Evolutionary conservation across 1,140 invertebrate species (phyloP).

Genomic region (Bombus impatiens): DNA sequence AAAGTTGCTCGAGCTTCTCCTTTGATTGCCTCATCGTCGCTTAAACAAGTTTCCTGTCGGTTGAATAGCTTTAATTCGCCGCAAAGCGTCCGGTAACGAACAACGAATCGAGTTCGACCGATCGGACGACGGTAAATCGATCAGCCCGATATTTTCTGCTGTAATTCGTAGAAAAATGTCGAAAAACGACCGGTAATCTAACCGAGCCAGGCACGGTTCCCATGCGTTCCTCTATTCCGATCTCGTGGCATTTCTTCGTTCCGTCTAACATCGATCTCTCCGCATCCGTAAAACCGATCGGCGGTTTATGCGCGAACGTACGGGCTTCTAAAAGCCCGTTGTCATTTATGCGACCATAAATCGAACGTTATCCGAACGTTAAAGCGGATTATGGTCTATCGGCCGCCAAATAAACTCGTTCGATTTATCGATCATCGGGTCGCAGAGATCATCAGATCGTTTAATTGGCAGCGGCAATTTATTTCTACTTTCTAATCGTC

Average conservation of each 20-base stretch:
- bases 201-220: neutral
- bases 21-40: neutral
- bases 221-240: neutral
- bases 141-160: neutral
- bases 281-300: neutral
- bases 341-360: slow-evolving; percentile 16
- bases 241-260: neutral
- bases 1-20: slow-evolving; percentile 7
- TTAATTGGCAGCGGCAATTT: slow-evolving; percentile 42
- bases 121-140: neutral
- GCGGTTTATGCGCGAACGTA: neutral
- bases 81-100: slow-evolving; percentile 1
- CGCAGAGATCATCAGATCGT: neutral
- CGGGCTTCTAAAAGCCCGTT: neutral
- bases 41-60: neutral
- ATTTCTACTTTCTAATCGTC: slow-evolving; percentile 41
- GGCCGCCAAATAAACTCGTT: slow-evolving; percentile 43
- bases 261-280: neutral
- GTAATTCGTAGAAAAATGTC: neutral
- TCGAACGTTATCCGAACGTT: neutral
- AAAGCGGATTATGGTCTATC: neutral
- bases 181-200: neutral
- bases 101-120: neutral
- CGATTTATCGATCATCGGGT: slow-evolving; percentile 21
- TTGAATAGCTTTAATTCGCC: slow-evolving; percentile 24